Conservation (phyloP, 2,797 vertebrate genomes). For the Sebastes kiyomatsui region DNA sequence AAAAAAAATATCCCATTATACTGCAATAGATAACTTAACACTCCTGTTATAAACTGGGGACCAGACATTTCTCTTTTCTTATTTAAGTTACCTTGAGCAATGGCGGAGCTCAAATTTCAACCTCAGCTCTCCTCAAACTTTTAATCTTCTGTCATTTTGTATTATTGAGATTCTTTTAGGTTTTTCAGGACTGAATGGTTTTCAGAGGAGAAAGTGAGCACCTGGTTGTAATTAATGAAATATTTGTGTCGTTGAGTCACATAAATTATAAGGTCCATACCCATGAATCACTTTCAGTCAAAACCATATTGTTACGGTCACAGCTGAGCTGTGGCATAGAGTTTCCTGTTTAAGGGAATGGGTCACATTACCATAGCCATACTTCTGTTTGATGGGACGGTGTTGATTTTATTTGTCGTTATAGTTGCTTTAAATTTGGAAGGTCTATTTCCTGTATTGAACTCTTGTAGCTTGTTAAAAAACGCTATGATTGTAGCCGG, state of each 20-base stretch:
- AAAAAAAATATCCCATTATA: not conserved
- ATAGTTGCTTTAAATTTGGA: constrained; percentile 5
- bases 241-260: not conserved
- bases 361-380: not conserved
- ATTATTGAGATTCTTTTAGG: not conserved
- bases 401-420: constrained; percentile 38
- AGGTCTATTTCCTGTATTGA: not conserved
- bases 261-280: not conserved
- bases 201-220: not conserved
- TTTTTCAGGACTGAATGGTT: not conserved
- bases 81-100: not conserved
- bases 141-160: not conserved
- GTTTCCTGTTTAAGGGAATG: not conserved
- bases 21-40: not conserved
- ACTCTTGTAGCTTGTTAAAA: not conserved
- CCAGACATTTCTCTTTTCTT: not conserved
- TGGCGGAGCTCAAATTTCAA: not conserved
- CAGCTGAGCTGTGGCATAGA: not conserved
- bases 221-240: constrained; percentile 9
- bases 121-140: not conserved
- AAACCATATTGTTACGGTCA: not conserved
- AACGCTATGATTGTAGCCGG: not conserved
- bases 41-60: not conserved
- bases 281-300: constrained; percentile 3
- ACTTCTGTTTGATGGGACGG: not conserved